A percentile compares a stretch with the other conserved stretches of the same genome.
phyloP scores from a whole-genome alignment of 2,113 vertebrate species.

The Stictonetta naevosa region DNA sequence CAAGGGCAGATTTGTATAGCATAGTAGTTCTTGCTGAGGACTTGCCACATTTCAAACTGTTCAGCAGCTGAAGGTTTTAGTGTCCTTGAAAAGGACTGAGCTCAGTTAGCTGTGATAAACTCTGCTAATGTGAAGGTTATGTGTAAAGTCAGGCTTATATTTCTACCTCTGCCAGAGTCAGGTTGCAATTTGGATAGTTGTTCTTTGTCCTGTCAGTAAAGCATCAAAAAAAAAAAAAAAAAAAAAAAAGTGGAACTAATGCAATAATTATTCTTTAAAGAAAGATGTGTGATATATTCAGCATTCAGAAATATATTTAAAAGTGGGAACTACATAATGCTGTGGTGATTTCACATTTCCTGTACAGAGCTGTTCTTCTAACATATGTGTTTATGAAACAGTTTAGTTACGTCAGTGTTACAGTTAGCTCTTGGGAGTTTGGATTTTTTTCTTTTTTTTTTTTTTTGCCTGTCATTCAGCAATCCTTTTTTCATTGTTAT shows the following conservation, averaged over 20 bases:
- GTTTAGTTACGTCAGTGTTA: background rate
- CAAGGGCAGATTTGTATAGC: background rate
- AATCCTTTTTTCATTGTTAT: background rate
- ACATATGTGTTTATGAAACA: fast-evolving
- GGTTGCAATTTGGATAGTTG: background rate
- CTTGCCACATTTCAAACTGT: background rate
- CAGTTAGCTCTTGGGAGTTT: background rate
- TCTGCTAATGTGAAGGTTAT: background rate
- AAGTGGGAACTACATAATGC: fast-evolving
- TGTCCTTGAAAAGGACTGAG: background rate
- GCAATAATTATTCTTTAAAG: background rate
- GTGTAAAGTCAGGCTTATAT: background rate
- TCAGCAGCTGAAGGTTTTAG: background rate
- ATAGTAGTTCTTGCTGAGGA: background rate
- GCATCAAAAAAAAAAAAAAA: background rate
- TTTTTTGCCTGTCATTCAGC: background rate
- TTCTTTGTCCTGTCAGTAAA: background rate
- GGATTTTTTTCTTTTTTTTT: background rate
- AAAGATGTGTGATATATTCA: background rate
- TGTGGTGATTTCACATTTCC: background rate
- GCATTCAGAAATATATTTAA: fast-evolving
- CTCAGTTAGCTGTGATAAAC: background rate
- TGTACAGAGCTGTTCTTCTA: background rate
- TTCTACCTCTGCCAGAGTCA: background rate
- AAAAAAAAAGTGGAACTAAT: background rate